A percentile compares a stretch with the other conserved stretches of the same genome.
Conservation (phyloP, 2,888 invertebrate species). For the Octodonta nipae region DNA sequence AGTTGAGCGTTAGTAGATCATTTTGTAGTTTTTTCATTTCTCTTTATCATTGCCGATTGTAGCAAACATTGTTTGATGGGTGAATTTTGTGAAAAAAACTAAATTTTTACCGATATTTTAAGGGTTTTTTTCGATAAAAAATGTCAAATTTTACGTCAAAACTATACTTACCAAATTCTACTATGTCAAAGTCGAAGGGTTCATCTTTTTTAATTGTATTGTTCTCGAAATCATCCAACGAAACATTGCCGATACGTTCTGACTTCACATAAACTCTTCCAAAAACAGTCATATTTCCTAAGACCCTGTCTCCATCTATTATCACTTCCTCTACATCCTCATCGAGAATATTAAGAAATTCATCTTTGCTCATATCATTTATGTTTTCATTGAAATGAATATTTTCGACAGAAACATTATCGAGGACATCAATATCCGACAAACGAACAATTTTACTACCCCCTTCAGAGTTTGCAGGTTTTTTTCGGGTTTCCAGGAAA, state of each 20-base stretch:
- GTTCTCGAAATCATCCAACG: conserved; percentile 26
- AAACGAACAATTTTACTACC: no score
- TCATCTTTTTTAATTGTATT: conserved; percentile 32
- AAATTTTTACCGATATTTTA: no score
- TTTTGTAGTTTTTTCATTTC: no score
- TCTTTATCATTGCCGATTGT: no score
- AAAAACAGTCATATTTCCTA: conserved; percentile 15
- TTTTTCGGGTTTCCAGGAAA: no score
- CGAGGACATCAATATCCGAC: no score
- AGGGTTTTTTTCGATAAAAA: no score
- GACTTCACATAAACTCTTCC: conserved; percentile 25
- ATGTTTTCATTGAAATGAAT: neutral
- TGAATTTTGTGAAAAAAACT: no score
- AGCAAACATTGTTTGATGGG: no score
- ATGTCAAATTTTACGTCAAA: neutral
- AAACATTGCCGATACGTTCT: conserved; percentile 30
- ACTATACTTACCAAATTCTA: conserved; percentile 32
- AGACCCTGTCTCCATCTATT: neutral
- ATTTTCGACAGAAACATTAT: neutral
- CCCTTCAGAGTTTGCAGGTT: no score
- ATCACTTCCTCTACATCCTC: neutral
- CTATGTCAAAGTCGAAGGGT: conserved; percentile 26
- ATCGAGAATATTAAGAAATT: neutral
- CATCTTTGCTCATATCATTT: neutral
- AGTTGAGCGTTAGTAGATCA: no score